Percentiles rank a stretch among this genome's conserved stretches.
These are phyloP conservation scores for Pogonus chalceus DNA, from an alignment of 1,140 invertebrate species.

Conservation along the genomic window DNA sequence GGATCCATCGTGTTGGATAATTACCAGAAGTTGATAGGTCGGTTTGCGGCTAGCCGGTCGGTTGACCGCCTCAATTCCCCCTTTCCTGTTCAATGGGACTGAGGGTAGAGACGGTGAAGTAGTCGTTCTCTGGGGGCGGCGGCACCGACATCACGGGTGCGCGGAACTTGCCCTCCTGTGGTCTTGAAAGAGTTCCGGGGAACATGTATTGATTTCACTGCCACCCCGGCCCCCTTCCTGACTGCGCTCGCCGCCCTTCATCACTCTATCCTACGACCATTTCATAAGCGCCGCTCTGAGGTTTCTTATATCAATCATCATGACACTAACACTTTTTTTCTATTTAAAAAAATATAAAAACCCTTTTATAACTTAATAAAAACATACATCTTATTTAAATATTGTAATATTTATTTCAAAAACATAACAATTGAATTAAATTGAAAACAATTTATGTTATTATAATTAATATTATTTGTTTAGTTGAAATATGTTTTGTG, in stretches of 20 bases:
- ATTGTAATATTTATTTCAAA: slow-evolving; percentile 2
- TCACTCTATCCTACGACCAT: no score
- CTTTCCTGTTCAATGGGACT: neutral
- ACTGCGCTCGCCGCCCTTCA: no score
- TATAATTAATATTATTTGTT: slow-evolving; percentile 1
- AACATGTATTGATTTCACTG: slow-evolving; percentile 6
- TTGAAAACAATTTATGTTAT: slow-evolving; percentile 1
- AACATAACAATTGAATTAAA: no score
- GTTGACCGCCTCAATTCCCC: neutral
- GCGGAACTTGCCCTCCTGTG: neutral
- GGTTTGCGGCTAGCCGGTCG: neutral
- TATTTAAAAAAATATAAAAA: neutral
- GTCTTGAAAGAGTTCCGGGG: neutral
- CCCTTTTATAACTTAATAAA: neutral
- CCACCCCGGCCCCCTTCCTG: no score
- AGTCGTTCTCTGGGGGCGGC: neutral
- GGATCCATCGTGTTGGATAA: neutral
- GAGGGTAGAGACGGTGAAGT: neutral
- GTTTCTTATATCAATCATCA: neutral
- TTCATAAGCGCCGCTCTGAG: neutral
- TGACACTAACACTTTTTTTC: neutral
- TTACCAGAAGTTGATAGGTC: neutral
- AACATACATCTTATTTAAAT: slow-evolving; percentile 4
- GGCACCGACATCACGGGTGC: neutral
- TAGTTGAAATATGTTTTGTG: no score